Evolutionary conservation across 1,140 invertebrate genomes (phyloP), one percentile per base, ranked within the genome.

Genomic region (Caenorhabditis inopinata): DNA sequence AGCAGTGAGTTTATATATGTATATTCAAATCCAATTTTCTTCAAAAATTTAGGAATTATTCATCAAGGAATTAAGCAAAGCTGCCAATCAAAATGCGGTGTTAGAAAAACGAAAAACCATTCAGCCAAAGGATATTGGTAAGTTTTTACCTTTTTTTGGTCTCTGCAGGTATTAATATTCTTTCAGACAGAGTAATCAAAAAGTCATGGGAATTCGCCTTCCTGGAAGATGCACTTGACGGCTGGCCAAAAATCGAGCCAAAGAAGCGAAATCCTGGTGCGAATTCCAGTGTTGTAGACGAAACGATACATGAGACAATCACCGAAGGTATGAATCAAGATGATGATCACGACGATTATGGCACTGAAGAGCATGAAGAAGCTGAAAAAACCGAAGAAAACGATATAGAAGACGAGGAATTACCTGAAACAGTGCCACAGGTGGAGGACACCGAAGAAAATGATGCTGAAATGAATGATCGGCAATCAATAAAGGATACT

Each of bases 31-130:
- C 14, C n/a, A 68, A 42, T 16, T 16, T 16, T 32, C 0, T 18
- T 38, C 12, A 58, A 14, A 23, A 4, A 32, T 32, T 38, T 27
- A 68, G 58, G 58, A 68, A 42, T 2, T 68, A 18, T 68, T 68
- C 58, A 68, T 68, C 11, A 68, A 68, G 27, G 58, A 68, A 18
- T 32, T 68, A 12, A 68, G 58, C n/a, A 42, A 68, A n/a, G 58
- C 58, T 0, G 58, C 58, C 6, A 68, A 68, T 68, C 58, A 68
- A n/a, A 68, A 38, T 11, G 58, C 58, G 2, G 32, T 9, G 7
- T 21, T 38, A n/a, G 58, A 68, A 6, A 68, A 42, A 16, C 32
- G 58, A 21, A 68, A 68, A 38, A 38, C 58, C 2, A 21, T 68
- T 38, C 58, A 68, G 32, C 16, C 58, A 11, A 68, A 68, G 32